Conservation (phyloP, 2,888 invertebrate genomes). For the Heliconius erato region DNA sequence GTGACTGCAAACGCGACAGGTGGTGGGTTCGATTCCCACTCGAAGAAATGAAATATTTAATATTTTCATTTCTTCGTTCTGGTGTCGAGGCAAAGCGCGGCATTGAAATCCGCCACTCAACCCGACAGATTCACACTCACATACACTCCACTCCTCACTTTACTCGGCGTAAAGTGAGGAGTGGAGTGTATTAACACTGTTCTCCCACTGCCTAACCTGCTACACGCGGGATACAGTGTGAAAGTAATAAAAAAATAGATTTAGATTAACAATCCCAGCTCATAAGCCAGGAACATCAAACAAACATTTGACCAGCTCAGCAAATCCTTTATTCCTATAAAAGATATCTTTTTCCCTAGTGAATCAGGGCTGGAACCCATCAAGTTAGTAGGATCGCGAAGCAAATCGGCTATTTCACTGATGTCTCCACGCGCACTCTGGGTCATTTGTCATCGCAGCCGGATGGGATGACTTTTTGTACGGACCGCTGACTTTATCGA, state of each 20-base stretch:
- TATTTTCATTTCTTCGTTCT: too few relatives aligned
- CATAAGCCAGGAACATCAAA: not conserved
- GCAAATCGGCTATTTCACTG: conserved; percentile 77
- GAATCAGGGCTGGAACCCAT: conserved; percentile 51
- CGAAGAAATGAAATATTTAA: too few relatives aligned
- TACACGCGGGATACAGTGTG: too few relatives aligned
- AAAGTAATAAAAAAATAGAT: not conserved
- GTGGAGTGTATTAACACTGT: too few relatives aligned
- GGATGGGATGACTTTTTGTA: conserved; percentile 82
- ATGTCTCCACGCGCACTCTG: conserved; percentile 65
- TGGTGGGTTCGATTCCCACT: too few relatives aligned
- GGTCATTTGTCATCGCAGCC: conserved; percentile 82
- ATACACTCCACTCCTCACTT: too few relatives aligned
- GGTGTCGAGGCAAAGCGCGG: too few relatives aligned
- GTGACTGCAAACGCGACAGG: too few relatives aligned
- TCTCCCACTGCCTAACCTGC: too few relatives aligned
- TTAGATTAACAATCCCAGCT: not conserved
- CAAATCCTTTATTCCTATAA: conserved; percentile 16
- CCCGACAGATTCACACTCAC: too few relatives aligned
- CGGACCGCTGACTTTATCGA: conserved; percentile 77
- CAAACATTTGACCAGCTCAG: conserved; percentile 10
- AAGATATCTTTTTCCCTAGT: conserved; percentile 15
- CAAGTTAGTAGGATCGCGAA: conserved; percentile 70
- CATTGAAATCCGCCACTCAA: too few relatives aligned
- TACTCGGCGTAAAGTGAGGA: too few relatives aligned